phyloP scores from a whole-genome alignment of 2,888 invertebrate genomes.

The Octodonta nipae region DNA sequence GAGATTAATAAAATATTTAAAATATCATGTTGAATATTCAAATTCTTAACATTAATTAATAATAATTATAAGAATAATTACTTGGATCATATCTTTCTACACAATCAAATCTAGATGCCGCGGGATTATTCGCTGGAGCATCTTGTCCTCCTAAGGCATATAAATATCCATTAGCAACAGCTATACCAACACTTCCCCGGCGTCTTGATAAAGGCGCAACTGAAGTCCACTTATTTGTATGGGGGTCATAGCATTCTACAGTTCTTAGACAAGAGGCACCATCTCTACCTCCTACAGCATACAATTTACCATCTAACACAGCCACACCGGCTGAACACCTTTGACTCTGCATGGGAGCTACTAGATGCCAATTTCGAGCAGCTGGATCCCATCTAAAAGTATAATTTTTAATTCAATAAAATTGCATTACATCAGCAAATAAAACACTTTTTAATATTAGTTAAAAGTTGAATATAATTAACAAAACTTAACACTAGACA shows the following conservation, averaged over 20 bases:
- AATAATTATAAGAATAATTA: too few species aligned
- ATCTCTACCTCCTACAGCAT: slow-evolving; percentile 86
- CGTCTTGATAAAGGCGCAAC: slow-evolving; percentile 78
- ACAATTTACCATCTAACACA: slow-evolving; percentile 68
- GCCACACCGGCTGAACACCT: slow-evolving; percentile 85
- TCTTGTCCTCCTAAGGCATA: slow-evolving; percentile 92
- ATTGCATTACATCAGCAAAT: too few species aligned
- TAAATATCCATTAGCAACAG: slow-evolving; percentile 74
- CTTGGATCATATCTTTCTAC: slow-evolving; percentile 71
- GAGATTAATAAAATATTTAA: too few species aligned
- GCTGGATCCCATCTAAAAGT: slow-evolving; percentile 68
- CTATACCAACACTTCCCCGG: slow-evolving; percentile 79
- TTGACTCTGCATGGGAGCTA: slow-evolving; percentile 78
- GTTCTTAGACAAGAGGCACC: slow-evolving; percentile 80
- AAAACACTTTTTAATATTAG: too few species aligned
- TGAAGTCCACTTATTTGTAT: slow-evolving; percentile 67
- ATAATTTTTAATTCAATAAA: too few species aligned
- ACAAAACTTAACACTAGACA: too few species aligned
- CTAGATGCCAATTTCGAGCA: slow-evolving; percentile 77
- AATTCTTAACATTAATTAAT: too few species aligned
- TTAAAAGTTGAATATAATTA: too few species aligned
- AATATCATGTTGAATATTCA: too few species aligned
- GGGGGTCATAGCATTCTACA: slow-evolving; percentile 68
- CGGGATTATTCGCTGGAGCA: slow-evolving; percentile 76
- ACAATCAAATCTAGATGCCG: slow-evolving; percentile 65